These are phyloP conservation scores for Monomorium pharaonis DNA, from an alignment of 1,140 invertebrate species.

Conservation along the genomic window DNA sequence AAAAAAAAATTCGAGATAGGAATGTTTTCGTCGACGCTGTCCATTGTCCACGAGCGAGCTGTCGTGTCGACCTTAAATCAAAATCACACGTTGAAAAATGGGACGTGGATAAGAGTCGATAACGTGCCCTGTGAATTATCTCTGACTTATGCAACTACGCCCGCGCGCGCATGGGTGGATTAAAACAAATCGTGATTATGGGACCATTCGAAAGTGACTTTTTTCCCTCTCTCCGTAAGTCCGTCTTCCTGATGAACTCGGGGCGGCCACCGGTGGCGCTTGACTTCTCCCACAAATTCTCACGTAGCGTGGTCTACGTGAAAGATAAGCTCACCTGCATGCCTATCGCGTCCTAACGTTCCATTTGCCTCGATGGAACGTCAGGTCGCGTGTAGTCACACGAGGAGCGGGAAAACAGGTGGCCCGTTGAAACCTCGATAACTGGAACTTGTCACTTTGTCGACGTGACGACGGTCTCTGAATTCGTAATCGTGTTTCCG, in stretches of 20 bases:
- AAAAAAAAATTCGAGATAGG: slow-evolving; percentile 34
- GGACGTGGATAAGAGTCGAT: slow-evolving; percentile 41
- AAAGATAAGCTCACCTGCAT: not conserved
- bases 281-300: not conserved
- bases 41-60: slow-evolving; percentile 34
- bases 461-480: slow-evolving; percentile 60
- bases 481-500: slow-evolving; percentile 54
- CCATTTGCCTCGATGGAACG: slow-evolving; percentile 30
- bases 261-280: not conserved
- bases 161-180: not conserved
- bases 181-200: not conserved
- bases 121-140: slow-evolving; percentile 30
- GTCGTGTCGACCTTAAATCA: slow-evolving; percentile 52
- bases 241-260: not conserved
- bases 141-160: not conserved
- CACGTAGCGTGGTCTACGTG: not conserved
- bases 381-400: slow-evolving; percentile 1
- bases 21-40: slow-evolving; percentile 35
- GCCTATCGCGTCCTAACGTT: slow-evolving; percentile 9
- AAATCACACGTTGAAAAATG: slow-evolving; percentile 52
- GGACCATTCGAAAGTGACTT: not conserved
- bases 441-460: slow-evolving; percentile 54
- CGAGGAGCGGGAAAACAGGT: slow-evolving; percentile 45
- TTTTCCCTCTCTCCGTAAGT: not conserved
- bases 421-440: slow-evolving; percentile 51